Evolutionary conservation across 2,797 vertebrate species (phyloP).

Genomic region (Aplochiton taeniatus): DNA sequence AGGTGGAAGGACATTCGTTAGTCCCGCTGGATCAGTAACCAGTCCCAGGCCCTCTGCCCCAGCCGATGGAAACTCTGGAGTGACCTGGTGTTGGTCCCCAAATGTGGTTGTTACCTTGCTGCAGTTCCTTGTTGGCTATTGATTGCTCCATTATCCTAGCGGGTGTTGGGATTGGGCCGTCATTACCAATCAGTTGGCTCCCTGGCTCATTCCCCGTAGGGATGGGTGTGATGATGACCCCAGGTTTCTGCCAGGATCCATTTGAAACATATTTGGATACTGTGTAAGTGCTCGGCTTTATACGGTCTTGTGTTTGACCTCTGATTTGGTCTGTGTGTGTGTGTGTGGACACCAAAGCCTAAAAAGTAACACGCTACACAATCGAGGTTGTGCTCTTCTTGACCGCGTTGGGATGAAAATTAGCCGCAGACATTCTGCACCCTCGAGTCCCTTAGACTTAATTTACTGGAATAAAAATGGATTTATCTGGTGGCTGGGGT

Average conservation of each 20-base stretch:
- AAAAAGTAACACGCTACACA: slow-evolving; percentile 56
- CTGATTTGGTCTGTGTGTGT: neutral
- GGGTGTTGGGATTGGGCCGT: slow-evolving; percentile 53
- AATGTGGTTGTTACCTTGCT: slow-evolving; percentile 19
- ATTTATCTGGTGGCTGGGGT: slow-evolving; percentile 56
- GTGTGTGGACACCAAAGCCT: slow-evolving; percentile 23
- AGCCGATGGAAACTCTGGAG: neutral
- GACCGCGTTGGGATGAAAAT: slow-evolving; percentile 57
- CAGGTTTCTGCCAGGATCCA: neutral
- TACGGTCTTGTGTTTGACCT: neutral
- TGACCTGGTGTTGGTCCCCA: neutral
- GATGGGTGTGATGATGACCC: neutral
- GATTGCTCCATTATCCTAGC: slow-evolving; percentile 49
- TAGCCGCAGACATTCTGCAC: slow-evolving; percentile 52
- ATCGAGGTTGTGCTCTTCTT: slow-evolving; percentile 60
- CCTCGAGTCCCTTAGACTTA: slow-evolving; percentile 59
- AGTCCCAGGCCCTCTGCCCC: neutral
- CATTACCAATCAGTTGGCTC: slow-evolving; percentile 50
- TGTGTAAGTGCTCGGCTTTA: neutral
- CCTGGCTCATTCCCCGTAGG: slow-evolving; percentile 33
- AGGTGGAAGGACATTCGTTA: neutral
- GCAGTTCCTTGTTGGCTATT: slow-evolving; percentile 26
- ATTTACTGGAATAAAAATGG: slow-evolving; percentile 72
- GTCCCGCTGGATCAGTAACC: neutral
- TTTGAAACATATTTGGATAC: neutral